A percentile compares a stretch with the other conserved stretches of the same genome.
Evolutionary conservation across 1,140 invertebrate species (phyloP).

Genomic region (Tyrophagus putrescentiae): DNA sequence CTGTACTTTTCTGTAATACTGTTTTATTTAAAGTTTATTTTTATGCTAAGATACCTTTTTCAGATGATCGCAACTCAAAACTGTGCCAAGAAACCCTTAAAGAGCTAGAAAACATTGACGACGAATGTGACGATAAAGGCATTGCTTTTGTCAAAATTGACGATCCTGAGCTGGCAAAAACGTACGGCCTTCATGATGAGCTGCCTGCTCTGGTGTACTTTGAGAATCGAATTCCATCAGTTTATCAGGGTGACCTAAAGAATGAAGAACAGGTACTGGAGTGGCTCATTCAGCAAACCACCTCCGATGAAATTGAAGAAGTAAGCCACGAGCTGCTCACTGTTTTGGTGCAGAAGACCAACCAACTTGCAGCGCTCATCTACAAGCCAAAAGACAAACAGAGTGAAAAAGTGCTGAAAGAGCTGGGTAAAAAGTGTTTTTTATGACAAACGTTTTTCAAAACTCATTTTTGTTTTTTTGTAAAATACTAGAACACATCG

Average conservation of each 20-base stretch:
- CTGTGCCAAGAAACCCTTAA: conserved; percentile 29
- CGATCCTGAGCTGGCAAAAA: conserved; percentile 27
- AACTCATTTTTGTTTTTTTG: background rate
- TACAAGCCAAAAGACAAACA: conserved; percentile 47
- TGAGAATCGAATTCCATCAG: conserved; percentile 73
- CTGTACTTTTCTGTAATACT: conserved; percentile 71
- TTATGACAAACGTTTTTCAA: background rate
- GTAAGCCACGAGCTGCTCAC: conserved; percentile 86
- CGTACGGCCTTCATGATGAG: conserved; percentile 29
- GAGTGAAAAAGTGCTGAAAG: conserved; percentile 68
- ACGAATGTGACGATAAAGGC: conserved; percentile 29
- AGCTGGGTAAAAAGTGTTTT: conserved; percentile 46
- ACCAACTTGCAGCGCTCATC: conserved; percentile 69
- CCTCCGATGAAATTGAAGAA: conserved; percentile 91
- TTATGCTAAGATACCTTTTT: background rate
- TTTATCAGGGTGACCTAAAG: conserved; percentile 68
- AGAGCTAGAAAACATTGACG: conserved; percentile 35
- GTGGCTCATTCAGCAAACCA: conserved; percentile 73
- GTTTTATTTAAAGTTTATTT: background rate
- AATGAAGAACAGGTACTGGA: conserved; percentile 80
- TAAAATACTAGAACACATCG: conserved; percentile 25
- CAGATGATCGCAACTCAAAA: conserved; percentile 32
- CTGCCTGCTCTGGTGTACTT: conserved; percentile 52
- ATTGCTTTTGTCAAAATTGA: conserved; percentile 31
- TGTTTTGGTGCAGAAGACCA: conserved; percentile 66